Base-by-base conservation (phyloP, 64 coral and sea anemone species). In the Montipora efflorescens region DNA sequence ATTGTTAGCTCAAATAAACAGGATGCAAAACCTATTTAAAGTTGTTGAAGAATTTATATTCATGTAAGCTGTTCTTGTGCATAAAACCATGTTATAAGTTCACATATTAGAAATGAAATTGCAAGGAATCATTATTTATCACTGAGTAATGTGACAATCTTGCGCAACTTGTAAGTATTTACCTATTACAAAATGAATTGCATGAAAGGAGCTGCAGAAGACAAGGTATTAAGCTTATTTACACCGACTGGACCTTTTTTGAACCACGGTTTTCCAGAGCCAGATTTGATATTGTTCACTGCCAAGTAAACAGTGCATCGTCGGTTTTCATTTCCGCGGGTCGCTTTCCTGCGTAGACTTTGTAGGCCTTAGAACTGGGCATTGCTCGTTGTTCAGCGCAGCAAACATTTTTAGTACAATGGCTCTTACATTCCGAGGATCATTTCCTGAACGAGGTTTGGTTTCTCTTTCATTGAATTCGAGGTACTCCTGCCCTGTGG, bases 391-490 rank as follows among this genome's bases (percentile, higher is more conserved):
- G 87, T 48, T 74, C 52, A 8, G 47, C 23, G 77, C 72, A 3
- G 87, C 47, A 88, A 76, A 88, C 47, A 76, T 77, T 77, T 90
- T 94, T 18, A 79, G 87, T 74, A 79, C 67, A 28, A 84, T 87
- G 28, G 61, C 43, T 52, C 93, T 83, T 61, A 83, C 87, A 89
- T 94, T 72, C 84, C 70, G 48, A 62, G 84, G 84, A 88, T 90
- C 78, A 77, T 90, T 88, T 80, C 91, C 82, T 79, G 76, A 49
- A 75, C 70, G 78, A 76, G 87, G 90, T 78, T 94, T 94, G 69
- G 93, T 94, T 83, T 94, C 64, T 59, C 87, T 89, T 82, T 94
- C 72, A 90, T 94, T 83, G 58, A 90, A 94, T 83, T 84, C 71
- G 74, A 93, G 76, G 49, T 93, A 93, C 75, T 93, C 91, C 91